A percentile compares a stretch with the other conserved stretches of the same genome.
These are phyloP conservation scores for Morelia viridis DNA, from an alignment of 2,797 vertebrate genomes.

Conservation along the genomic window DNA sequence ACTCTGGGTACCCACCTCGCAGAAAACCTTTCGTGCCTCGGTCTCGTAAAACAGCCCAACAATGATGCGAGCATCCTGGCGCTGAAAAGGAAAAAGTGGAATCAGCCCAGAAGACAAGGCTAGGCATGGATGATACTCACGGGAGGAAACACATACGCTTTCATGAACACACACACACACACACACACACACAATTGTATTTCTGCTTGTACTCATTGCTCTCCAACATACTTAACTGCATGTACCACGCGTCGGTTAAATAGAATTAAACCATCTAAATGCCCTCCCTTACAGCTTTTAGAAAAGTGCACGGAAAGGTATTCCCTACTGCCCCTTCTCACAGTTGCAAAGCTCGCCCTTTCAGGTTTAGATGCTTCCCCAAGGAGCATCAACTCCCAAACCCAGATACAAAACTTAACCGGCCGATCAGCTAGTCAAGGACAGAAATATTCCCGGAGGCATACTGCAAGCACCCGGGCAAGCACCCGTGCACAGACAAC, in stretches of 20 bases:
- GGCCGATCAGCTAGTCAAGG: background rate
- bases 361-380: background rate
- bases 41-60: constrained; percentile 97
- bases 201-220: background rate
- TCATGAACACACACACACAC: background rate
- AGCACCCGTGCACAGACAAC: background rate
- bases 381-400: background rate
- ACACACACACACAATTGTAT: background rate
- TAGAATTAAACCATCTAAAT: background rate
- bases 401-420: background rate
- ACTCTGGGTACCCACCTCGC: constrained; percentile 79
- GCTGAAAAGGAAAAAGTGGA: constrained; percentile 66
- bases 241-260: background rate
- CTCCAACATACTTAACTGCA: background rate
- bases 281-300: background rate
- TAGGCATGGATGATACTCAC: background rate
- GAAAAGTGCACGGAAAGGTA: background rate
- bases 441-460: background rate
- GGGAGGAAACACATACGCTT: background rate
- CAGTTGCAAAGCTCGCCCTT: too few relatives aligned
- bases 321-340: background rate
- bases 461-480: background rate
- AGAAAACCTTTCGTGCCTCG: constrained; percentile 94
- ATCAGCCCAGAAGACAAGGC: background rate
- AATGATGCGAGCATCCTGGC: constrained; percentile 93